phyloP scores from a whole-genome alignment of 2,888 invertebrate species.

The Caenorhabditis imperialis region DNA sequence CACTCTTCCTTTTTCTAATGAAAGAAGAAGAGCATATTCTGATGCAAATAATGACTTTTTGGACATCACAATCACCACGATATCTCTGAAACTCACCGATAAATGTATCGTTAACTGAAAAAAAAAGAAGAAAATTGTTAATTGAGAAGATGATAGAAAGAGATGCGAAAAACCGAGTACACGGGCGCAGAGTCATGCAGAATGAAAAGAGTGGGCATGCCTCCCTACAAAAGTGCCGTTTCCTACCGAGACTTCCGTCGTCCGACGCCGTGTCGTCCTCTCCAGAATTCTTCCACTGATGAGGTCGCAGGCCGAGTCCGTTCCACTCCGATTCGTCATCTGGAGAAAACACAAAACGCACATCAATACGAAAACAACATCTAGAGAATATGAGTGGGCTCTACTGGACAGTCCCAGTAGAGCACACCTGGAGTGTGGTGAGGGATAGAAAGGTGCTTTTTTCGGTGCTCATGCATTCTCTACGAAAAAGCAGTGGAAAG shows the following conservation, averaged over 20 bases:
- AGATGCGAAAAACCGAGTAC: conserved; percentile 22
- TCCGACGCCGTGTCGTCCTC: conserved; percentile 39
- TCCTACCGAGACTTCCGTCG: conserved; percentile 43
- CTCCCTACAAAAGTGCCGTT: background rate
- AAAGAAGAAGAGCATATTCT: no score
- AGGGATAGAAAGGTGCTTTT: no score
- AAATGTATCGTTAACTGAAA: conserved; percentile 98
- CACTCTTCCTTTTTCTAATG: no score
- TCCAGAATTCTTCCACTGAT: conserved; percentile 4
- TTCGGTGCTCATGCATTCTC: background rate
- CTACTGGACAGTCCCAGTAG: background rate
- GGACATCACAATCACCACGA: conserved; percentile 47
- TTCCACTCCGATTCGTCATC: conserved; percentile 55
- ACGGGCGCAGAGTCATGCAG: conserved; percentile 32
- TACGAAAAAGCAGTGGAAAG: conserved; percentile 17
- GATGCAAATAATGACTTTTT: no score
- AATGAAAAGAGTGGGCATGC: conserved; percentile 7
- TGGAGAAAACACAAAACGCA: conserved; percentile 55
- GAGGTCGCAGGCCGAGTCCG: conserved; percentile 30
- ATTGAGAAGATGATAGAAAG: conserved; percentile 9
- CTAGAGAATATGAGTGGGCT: conserved; percentile 5
- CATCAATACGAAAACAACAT: conserved; percentile 44
- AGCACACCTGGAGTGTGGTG: background rate
- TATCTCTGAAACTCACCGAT: conserved; percentile 88
- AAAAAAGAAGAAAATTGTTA: conserved; percentile 11